Base-by-base conservation (phyloP, 2,113 vertebrate genomes). In the Columba janthina region DNA sequence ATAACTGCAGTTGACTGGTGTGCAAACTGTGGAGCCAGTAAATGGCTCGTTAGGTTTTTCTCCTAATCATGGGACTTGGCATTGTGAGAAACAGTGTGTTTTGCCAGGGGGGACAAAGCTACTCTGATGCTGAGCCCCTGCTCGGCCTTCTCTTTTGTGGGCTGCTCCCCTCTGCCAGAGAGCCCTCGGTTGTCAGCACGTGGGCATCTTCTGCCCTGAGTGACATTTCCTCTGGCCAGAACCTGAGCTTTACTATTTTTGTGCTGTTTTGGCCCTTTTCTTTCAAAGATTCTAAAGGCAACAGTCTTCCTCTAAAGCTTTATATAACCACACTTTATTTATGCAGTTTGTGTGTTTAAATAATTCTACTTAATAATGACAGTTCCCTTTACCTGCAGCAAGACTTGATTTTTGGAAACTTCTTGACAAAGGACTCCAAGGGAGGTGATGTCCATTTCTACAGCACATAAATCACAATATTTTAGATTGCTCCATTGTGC, bases 251-350 rank as follows among this genome's bases (percentile, higher is more conserved):
- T 72, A 81, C 32, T 57, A 67, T 18, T 71, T 19, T 21, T 85
- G 53, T 44, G 57, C 53, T 71, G 32, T 2, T 84, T 89, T 81
- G 77, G 40, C 46, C 36, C 31, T 87, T 81, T 88, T 51, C 64
- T 87, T 76, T 75, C 48, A 72, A 72, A 83, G 34, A 38, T 32
- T 69, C 69, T 36, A 32, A 75, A 70, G 75, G 48, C 75, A 90
- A 64, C 38, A 75, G 53, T 48, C 87, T 65, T 69, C 24, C 44
- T 76, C 44, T 53, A 89, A 66, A 77, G 61, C 86, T 71, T 92
- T 90, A 38, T 53, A 34, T 88, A 94, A 88, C 84, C n/a, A 15
- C 44, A 58, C 51, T 79, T 91, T 80, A 91, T 95, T 91, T 89
- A 91, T 53, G 21, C 76, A 76, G 25, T 18, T 53, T 65, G 36